A percentile compares a stretch with the other conserved stretches of the same genome.
Evolutionary conservation across 2,113 vertebrate species (phyloP).

Genomic region (Prinia subflava): DNA sequence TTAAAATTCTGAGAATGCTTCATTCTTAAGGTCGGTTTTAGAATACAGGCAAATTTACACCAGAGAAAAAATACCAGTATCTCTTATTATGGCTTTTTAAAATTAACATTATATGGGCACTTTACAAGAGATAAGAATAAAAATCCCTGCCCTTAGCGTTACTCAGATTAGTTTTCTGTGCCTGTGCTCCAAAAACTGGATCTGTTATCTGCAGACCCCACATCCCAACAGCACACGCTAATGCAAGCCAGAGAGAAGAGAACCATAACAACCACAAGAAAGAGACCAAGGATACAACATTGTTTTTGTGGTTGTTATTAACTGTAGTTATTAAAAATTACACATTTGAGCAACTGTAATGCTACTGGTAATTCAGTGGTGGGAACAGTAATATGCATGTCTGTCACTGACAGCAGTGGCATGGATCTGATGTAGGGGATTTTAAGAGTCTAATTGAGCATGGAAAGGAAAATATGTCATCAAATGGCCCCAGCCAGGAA

Average conservation of each 20-base stretch:
- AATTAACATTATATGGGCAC: neutral
- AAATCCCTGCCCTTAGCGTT: neutral
- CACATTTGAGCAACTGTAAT: neutral
- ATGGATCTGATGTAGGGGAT: neutral
- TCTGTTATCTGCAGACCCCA: neutral
- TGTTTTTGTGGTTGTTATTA: neutral
- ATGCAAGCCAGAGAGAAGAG: neutral
- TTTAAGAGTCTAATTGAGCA: neutral
- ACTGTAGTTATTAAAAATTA: neutral
- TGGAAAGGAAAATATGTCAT: conserved; percentile 1
- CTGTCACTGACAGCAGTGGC: neutral
- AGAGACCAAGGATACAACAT: neutral
- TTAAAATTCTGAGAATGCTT: neutral
- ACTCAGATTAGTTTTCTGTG: neutral
- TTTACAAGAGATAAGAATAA: neutral
- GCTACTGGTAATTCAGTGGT: neutral
- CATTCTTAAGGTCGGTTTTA: neutral
- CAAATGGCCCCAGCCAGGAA: neutral
- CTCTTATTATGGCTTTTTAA: neutral
- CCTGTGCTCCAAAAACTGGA: neutral
- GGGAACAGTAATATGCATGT: neutral
- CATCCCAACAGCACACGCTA: neutral
- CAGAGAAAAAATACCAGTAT: neutral
- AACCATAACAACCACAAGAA: neutral
- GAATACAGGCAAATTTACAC: neutral